phyloP scores from a whole-genome alignment of 2,113 vertebrate genomes.

The Benitochromis conjunctus region DNA sequence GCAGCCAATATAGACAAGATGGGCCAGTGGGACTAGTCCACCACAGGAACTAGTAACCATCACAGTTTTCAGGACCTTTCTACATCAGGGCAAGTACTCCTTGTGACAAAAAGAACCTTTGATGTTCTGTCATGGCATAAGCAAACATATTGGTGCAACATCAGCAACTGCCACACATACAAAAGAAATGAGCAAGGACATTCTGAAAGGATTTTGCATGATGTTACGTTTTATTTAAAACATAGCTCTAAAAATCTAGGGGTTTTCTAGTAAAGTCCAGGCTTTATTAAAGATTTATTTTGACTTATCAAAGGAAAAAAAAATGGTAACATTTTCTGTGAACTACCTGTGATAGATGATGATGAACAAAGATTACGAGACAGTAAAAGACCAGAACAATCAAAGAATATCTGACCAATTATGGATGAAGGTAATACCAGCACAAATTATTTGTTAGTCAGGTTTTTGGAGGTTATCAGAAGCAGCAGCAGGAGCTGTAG shows the following conservation, averaged over 20 bases:
- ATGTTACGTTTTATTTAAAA: neutral
- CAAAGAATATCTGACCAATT: neutral
- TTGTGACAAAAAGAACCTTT: neutral
- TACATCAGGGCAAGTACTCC: neutral
- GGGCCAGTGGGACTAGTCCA: too few relatives aligned
- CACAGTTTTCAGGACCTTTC: neutral
- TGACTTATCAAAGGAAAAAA: neutral
- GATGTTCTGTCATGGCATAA: neutral
- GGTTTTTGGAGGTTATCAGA: neutral
- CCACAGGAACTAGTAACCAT: neutral
- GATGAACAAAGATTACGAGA: neutral
- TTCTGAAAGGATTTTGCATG: neutral
- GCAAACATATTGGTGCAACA: neutral
- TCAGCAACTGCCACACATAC: neutral
- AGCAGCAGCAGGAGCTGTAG: neutral
- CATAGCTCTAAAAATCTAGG: neutral
- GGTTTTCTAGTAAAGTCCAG: neutral
- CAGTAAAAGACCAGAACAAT: neutral
- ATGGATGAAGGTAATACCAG: neutral
- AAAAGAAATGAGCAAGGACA: neutral
- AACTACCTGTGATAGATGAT: neutral
- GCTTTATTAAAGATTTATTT: neutral
- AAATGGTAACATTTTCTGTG: neutral
- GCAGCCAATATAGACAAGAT: neutral
- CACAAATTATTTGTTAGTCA: neutral